Conservation (phyloP, 2,797 vertebrate species). For the Sebastes iracundus region DNA sequence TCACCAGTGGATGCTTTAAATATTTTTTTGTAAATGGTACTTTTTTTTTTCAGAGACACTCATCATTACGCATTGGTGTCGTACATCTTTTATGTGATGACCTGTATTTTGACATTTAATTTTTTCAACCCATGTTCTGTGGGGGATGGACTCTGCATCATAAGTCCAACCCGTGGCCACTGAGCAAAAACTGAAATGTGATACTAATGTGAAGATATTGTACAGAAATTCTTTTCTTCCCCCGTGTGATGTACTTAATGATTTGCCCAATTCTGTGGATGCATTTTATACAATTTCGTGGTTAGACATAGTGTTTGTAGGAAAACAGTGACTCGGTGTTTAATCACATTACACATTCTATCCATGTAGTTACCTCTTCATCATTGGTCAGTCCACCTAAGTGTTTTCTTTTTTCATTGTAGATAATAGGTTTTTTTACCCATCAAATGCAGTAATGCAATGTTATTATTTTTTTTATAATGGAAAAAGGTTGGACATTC, state of each 20-base stretch:
- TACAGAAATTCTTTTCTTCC: slow-evolving; percentile 59
- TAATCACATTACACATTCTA: slow-evolving; percentile 35
- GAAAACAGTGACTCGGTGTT: slow-evolving; percentile 28
- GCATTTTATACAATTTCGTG: slow-evolving; percentile 70
- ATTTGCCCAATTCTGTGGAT: slow-evolving; percentile 58
- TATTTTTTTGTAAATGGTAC: slow-evolving; percentile 69
- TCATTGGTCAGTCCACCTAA: slow-evolving; percentile 32
- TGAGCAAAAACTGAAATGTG: slow-evolving; percentile 48
- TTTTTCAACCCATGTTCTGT: slow-evolving; percentile 25
- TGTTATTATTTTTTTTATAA: slow-evolving; percentile 48
- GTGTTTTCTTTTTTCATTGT: slow-evolving; percentile 44
- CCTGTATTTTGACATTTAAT: slow-evolving; percentile 30
- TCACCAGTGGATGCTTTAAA: slow-evolving; percentile 36
- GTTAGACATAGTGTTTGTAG: slow-evolving; percentile 56
- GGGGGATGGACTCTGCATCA: slow-evolving; percentile 2
- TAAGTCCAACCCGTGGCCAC: slow-evolving; percentile 14
- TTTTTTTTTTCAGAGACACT: slow-evolving; percentile 10
- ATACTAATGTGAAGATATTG: slow-evolving; percentile 61
- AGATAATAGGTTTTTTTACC: slow-evolving; percentile 45
- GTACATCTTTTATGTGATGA: slow-evolving; percentile 37
- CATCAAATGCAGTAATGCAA: slow-evolving; percentile 39
- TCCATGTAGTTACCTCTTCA: slow-evolving; percentile 54
- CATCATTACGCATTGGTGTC: slow-evolving; percentile 26
- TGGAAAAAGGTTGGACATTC: slow-evolving; percentile 45
- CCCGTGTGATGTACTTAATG: slow-evolving; percentile 40